Base-by-base conservation (phyloP, 2,113 vertebrate species). In the Pangasianodon gigas region DNA sequence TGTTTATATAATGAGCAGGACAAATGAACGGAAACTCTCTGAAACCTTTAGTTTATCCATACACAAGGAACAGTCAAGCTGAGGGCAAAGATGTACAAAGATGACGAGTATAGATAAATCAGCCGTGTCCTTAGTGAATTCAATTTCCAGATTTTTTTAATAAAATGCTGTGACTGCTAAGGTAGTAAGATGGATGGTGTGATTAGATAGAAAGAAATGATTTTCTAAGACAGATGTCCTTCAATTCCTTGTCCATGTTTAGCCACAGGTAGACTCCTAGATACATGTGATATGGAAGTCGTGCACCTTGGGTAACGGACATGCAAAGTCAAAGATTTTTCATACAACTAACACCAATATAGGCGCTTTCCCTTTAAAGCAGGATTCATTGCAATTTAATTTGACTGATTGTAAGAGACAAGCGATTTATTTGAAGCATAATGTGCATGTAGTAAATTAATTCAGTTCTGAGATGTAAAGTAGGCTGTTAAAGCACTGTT, bases 141-240 rank as follows among this genome's bases (percentile, higher is more conserved):
- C 16, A 29, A 80, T 79, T 51, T 79, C 74, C 41, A 74, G 74
- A 51, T 48, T 48, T 79, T 79, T 79, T 79, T 88, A 92, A 94
- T 92, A 83, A 93, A 93, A 92, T 18, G 84, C 89, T 65, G 88
- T 91, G 79, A 91, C 88, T 67, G 71, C 91, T 93, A 86, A 89
- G 87, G 89, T 92, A 90, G 92, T 90, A 71, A 91, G 94, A 94
- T 91, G 87, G 92, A 94, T 88, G 81, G 52, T 74, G 58, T 94
- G 93, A 95, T 93, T 88, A 93, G 95, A 94, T 93, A 86, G 87
- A 89, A 88, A 44, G 44, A 60, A 18, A 67, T 83, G 92, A 93
- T 93, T 92, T 92, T 90, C 88, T 80, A 65, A 51, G 88, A 87
- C 86, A 89, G 83, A 91, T 89, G 85, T 93, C 91, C 91, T 93